Percentiles rank a stretch among this genome's conserved stretches.
phyloP scores from a whole-genome alignment of 2,797 vertebrate species.

The Scomberomorus guttatus region DNA sequence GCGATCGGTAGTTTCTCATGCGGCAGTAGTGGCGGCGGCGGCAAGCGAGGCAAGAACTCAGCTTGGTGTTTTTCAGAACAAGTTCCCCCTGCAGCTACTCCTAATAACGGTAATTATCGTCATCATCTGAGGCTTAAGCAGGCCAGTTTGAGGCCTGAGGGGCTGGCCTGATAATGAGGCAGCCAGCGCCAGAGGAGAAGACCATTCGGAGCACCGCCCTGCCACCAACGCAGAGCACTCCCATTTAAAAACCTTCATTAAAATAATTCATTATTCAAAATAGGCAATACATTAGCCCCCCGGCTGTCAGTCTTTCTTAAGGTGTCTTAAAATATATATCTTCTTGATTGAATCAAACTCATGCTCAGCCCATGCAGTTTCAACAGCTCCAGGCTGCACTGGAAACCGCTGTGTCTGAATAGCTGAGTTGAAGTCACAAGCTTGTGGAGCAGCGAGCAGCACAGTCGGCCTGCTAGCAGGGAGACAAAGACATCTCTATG shows the following conservation, averaged over 20 bases:
- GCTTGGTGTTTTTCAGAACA: slow-evolving; percentile 86
- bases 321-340: slow-evolving; percentile 82
- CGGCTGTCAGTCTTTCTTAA: slow-evolving; percentile 78
- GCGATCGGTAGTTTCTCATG: slow-evolving; percentile 75
- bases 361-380: slow-evolving; percentile 66
- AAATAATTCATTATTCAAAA: slow-evolving; percentile 88
- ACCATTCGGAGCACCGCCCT: slow-evolving; percentile 77
- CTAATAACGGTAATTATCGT: slow-evolving; percentile 90
- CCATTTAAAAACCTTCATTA: slow-evolving; percentile 86
- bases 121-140: slow-evolving; percentile 87
- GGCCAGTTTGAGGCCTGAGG: slow-evolving; percentile 86
- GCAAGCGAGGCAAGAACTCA: slow-evolving; percentile 75
- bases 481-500: slow-evolving; percentile 74
- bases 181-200: slow-evolving; percentile 79
- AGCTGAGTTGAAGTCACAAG: slow-evolving; percentile 74
- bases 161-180: slow-evolving; percentile 85
- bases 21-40: slow-evolving; percentile 52
- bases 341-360: slow-evolving; percentile 81
- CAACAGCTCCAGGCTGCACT: slow-evolving; percentile 68
- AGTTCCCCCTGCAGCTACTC: slow-evolving; percentile 88
- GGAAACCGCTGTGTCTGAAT: slow-evolving; percentile 52
- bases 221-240: slow-evolving; percentile 76
- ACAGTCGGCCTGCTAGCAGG: slow-evolving; percentile 33
- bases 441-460: slow-evolving; percentile 50
- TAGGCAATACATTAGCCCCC: slow-evolving; percentile 79